Conservation (phyloP, 2,797 vertebrate genomes). For the Odontamblyopus lacepedii region DNA sequence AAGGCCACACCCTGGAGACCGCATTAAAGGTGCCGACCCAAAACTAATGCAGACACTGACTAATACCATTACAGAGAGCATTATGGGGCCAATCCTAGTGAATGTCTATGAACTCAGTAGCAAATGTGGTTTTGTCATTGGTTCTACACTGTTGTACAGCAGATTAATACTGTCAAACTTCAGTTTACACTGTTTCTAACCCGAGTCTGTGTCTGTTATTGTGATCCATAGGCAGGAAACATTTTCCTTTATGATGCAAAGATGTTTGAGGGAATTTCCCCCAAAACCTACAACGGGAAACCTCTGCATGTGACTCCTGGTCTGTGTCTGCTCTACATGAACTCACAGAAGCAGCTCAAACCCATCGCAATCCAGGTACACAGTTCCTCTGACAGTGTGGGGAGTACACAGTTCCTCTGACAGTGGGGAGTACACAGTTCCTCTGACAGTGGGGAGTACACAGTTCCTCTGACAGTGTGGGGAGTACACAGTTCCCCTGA, state of each 20-base stretch:
- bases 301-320: conserved; percentile 29
- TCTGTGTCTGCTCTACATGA: conserved; percentile 59
- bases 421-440: neutral
- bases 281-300: conserved; percentile 22
- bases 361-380: conserved; percentile 66
- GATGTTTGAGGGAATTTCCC: conserved; percentile 43
- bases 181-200: neutral
- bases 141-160: neutral
- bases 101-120: too few species aligned
- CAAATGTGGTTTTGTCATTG: neutral
- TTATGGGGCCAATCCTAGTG: too few species aligned
- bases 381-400: neutral
- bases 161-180: neutral
- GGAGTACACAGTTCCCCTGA: conserved; percentile 23
- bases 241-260: conserved; percentile 60
- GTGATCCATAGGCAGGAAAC: conserved; percentile 44
- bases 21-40: conserved; percentile 57
- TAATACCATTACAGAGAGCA: too few species aligned
- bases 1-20: conserved; percentile 44
- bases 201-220: neutral
- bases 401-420: too few species aligned
- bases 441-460: too few species aligned
- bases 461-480: too few species aligned
- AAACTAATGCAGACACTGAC: too few species aligned
- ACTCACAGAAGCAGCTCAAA: conserved; percentile 50